Conservation (phyloP, 2,888 invertebrate species). For the Chymomyza caudatula region DNA sequence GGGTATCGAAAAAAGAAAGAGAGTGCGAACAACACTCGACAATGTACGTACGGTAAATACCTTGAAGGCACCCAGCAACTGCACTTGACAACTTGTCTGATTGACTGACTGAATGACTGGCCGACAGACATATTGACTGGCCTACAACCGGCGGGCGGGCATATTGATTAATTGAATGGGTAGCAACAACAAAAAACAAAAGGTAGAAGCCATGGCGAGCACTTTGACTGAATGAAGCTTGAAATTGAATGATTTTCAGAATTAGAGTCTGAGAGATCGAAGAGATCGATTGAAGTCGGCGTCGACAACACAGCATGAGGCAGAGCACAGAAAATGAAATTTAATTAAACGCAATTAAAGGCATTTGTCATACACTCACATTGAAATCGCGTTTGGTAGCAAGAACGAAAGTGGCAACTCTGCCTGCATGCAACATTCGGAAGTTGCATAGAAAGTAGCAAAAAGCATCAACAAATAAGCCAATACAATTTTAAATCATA, state of each 20-base stretch:
- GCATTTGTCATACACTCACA: slow-evolving; percentile 47
- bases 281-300: too few relatives aligned
- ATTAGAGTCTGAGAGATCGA: not conserved
- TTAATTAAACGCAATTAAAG: slow-evolving; percentile 49
- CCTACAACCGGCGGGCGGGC: not conserved
- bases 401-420: slow-evolving; percentile 21
- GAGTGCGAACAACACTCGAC: not conserved
- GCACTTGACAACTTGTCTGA: slow-evolving; percentile 2
- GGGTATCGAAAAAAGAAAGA: not conserved
- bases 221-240: not conserved
- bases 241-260: slow-evolving; percentile 4
- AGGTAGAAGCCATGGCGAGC: slow-evolving; percentile 5
- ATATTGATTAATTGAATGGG: not conserved
- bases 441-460: slow-evolving; percentile 26
- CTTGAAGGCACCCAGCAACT: slow-evolving; percentile 18
- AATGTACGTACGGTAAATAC: not conserved
- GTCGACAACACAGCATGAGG: slow-evolving; percentile 61
- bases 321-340: slow-evolving; percentile 22
- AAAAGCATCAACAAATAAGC: not conserved
- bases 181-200: slow-evolving; percentile 1
- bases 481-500: too few relatives aligned
- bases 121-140: not conserved
- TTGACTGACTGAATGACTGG: not conserved
- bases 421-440: not conserved
- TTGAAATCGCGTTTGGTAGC: slow-evolving; percentile 11